A percentile compares a stretch with the other conserved stretches of the same genome.
phyloP scores from a whole-genome alignment of 2,113 vertebrate species.

The Mustela nigripes region DNA sequence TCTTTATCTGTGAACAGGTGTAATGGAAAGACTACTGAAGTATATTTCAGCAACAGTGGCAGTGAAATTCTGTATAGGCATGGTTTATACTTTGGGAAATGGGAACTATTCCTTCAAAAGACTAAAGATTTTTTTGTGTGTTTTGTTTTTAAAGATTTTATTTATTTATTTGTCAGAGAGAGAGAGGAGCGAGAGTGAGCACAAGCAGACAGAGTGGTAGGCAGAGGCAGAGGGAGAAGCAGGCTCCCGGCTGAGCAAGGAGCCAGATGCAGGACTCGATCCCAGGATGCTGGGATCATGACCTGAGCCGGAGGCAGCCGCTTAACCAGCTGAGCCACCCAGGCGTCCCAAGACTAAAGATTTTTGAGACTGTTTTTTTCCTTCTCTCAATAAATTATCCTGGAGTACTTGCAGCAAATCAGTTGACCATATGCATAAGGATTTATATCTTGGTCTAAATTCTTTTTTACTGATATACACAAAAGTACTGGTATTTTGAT shows the following conservation, averaged over 20 bases:
- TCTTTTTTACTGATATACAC: neutral
- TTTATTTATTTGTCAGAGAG: no score
- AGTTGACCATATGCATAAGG: neutral
- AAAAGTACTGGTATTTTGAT: neutral
- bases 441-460: neutral
- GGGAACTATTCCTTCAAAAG: neutral
- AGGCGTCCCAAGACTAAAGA: neutral
- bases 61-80: neutral
- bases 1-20: neutral
- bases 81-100: neutral
- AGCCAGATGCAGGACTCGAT: no score
- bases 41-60: neutral
- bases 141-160: no score
- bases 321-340: no score
- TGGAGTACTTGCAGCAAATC: neutral
- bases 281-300: no score
- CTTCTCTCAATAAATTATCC: neutral
- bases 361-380: neutral
- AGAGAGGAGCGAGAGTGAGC: no score
- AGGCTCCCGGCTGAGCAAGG: no score
- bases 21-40: neutral
- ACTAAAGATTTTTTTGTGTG: neutral
- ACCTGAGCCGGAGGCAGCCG: no score
- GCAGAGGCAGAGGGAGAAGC: no score
- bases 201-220: no score